phyloP scores from a whole-genome alignment of 2,888 invertebrate species.

The Pyrocoelia pectoralis region DNA sequence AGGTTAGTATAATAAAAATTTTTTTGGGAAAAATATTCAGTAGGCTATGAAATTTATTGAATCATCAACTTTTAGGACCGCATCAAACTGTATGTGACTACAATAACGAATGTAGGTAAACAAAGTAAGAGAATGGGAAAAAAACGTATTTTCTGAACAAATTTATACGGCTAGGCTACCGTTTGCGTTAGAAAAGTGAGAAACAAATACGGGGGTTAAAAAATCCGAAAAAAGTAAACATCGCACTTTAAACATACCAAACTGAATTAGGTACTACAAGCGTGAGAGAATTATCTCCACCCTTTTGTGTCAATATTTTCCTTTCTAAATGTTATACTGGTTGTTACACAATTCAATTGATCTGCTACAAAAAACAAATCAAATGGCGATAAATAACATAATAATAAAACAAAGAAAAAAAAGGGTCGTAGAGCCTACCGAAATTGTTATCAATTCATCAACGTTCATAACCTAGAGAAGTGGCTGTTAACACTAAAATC shows the following conservation, averaged over 20 bases:
- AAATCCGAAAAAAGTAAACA: constrained; percentile 10
- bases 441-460: constrained; percentile 23
- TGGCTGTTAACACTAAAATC: constrained; percentile 17
- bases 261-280: constrained; percentile 14
- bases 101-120: constrained; percentile 1
- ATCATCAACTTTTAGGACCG: constrained; percentile 1
- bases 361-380: background rate
- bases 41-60: constrained; percentile 1
- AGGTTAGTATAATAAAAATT: background rate
- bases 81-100: constrained; percentile 1
- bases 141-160: background rate
- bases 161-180: constrained; percentile 2
- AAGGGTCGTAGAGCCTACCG: background rate
- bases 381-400: constrained; percentile 4
- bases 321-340: constrained; percentile 3
- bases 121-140: background rate
- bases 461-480: constrained; percentile 17
- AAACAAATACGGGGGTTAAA: constrained; percentile 17
- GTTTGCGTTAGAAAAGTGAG: constrained; percentile 14
- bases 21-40: background rate
- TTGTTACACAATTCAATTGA: background rate
- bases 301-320: constrained; percentile 22
- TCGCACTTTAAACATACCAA: constrained; percentile 12
- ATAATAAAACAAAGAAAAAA: constrained; percentile 2
- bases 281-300: background rate